These are phyloP conservation scores for Orycteropus afer DNA, from an alignment of 2,113 vertebrate species.

Conservation along the genomic window DNA sequence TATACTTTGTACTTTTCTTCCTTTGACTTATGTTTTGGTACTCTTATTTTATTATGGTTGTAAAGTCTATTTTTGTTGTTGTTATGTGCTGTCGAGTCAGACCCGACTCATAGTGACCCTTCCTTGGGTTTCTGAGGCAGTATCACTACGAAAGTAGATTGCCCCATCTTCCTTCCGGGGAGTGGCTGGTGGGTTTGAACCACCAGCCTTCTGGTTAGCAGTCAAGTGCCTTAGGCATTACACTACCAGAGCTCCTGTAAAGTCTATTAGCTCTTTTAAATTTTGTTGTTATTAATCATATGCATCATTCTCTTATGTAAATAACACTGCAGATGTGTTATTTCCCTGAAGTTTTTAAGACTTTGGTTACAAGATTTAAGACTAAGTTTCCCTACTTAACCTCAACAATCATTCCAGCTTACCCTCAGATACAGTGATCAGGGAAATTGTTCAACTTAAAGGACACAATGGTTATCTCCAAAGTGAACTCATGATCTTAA, in stretches of 20 bases:
- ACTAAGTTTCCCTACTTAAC: neutral
- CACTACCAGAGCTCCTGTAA: too few species aligned
- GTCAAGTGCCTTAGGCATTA: too few species aligned
- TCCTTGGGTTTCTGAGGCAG: too few species aligned
- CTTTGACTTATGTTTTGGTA: constrained; percentile 4
- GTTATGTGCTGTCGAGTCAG: too few species aligned
- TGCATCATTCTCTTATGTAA: neutral
- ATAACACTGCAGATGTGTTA: neutral
- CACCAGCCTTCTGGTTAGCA: too few species aligned
- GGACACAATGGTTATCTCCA: neutral
- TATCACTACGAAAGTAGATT: too few species aligned
- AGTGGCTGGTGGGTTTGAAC: too few species aligned
- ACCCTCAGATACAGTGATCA: neutral
- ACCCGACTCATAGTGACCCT: too few species aligned
- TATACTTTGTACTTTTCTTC: neutral
- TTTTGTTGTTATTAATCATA: constrained; percentile 1
- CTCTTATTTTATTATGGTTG: constrained; percentile 20
- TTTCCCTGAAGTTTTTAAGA: neutral
- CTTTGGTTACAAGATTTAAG: neutral
- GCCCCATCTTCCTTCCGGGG: too few species aligned
- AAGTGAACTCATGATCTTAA: neutral
- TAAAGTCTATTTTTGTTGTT: neutral
- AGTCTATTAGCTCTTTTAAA: constrained; percentile 4
- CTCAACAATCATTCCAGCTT: neutral
- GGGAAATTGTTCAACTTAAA: neutral